Base-by-base conservation (phyloP, 2,797 vertebrate species). In the Bovichtus variegatus region DNA sequence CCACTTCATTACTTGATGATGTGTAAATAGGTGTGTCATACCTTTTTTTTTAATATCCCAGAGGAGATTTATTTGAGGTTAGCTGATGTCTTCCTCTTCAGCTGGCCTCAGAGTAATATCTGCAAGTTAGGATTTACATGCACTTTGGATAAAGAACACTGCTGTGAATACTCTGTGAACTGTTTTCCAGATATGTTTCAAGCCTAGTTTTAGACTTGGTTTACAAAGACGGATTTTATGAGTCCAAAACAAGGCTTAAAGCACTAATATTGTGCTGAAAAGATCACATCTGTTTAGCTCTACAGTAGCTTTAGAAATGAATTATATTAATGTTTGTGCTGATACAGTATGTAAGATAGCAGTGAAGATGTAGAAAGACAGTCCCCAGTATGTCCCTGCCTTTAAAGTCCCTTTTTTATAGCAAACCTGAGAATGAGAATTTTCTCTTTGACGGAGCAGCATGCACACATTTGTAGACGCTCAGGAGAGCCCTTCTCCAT, bases 1-100 rank as follows among this genome's bases (percentile, higher is more conserved):
- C 70, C 70, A 76, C 55, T 75, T 63, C 59, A 59, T 76, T 59
- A 68, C 81, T 68, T 70, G 53, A 78, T 61, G 6, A 69, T 70
- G 34, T 91, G 87, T 93, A 89, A 85, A 92, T 92, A 91, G 18
- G 21, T 75, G 64, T 88, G 63, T 80, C 58, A 67, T 82, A 66
- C 49, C 7, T 53, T 78, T 83, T 67, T 67, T 41, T 70, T 43
- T 36, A 51, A 55, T 74, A 36, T 74, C 60, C 40, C 27, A 23
- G 67, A 72, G 40, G 78, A 49, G 47, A 62, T 75, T 64, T 34
- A 19, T 43, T 34, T 10, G 49, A 73, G 66, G 75, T 76, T 70
- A 60, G 75, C 65, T 55, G 61, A 77, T 44, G 27, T 66, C 40
- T 36, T 62, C 71, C 36, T 68, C 16, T 51, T 61, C 53, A 38